phyloP scores from a whole-genome alignment of 2,797 vertebrate species.

The Iguana delicatissima region DNA sequence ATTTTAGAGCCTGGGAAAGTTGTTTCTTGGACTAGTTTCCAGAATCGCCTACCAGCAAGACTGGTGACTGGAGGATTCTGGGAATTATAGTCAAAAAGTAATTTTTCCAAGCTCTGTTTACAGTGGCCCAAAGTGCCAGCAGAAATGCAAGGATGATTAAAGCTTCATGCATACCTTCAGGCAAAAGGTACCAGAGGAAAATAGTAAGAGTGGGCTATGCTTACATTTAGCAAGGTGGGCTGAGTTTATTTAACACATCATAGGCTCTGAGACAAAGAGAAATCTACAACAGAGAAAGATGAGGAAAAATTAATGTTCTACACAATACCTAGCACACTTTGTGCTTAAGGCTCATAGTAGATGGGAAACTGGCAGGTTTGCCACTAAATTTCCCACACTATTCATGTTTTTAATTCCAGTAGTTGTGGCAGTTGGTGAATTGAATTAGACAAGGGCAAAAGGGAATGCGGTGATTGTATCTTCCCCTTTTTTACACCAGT shows the following conservation, averaged over 20 bases:
- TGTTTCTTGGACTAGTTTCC: no score
- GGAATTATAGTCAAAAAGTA: not conserved
- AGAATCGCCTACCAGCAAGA: no score
- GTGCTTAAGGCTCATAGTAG: not conserved
- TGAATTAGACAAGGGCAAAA: not conserved
- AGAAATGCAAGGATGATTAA: not conserved
- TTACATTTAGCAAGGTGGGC: constrained; percentile 8
- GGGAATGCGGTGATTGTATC: not conserved
- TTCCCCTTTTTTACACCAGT: not conserved
- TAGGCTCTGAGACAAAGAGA: constrained; percentile 9
- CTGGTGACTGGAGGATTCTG: no score
- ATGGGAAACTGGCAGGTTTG: not conserved
- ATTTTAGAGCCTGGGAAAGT: no score
- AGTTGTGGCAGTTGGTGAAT: not conserved
- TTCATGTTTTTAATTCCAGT: not conserved
- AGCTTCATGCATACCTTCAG: not conserved
- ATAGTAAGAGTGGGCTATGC: not conserved
- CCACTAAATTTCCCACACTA: not conserved
- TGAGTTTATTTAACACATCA: constrained; percentile 9
- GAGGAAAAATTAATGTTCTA: not conserved
- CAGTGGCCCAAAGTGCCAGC: not conserved
- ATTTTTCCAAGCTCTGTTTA: not conserved
- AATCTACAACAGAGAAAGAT: constrained; percentile 1
- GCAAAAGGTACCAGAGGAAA: not conserved
- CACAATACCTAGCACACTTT: not conserved